A percentile compares a stretch with the other conserved stretches of the same genome.
phyloP scores from a whole-genome alignment of 2,888 invertebrate species.

The Petrolisthes cinctipes region DNA sequence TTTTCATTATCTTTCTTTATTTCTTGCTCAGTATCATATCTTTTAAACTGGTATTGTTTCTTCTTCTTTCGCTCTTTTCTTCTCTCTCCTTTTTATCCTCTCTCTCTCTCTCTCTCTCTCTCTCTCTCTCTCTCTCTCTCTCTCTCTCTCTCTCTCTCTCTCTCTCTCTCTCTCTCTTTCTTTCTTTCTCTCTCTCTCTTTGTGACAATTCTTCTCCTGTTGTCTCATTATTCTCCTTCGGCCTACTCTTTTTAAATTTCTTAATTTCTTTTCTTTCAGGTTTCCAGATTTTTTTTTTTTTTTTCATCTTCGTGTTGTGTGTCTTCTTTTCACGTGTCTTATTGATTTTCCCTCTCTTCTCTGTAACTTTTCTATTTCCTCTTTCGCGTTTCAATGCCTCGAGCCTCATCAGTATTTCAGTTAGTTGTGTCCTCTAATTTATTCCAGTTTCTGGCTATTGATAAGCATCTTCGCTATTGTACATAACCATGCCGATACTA shows the following conservation, averaged over 20 bases:
- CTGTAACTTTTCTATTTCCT: not conserved
- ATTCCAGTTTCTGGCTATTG: too few relatives aligned
- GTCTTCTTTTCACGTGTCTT: not conserved
- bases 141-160: constrained; percentile 24
- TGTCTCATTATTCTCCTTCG: not conserved
- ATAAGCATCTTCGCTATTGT: too few relatives aligned
- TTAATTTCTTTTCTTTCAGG: not conserved
- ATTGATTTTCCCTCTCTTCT: not conserved
- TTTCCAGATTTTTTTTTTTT: not conserved
- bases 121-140: constrained; percentile 16
- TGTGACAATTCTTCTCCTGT: not conserved
- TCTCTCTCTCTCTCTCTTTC: constrained; percentile 16
- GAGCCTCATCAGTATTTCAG: not conserved
- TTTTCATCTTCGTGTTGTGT: not conserved
- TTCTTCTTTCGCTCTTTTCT: not conserved
- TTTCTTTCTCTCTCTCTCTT: not conserved
- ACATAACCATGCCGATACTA: too few relatives aligned
- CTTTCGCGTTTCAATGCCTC: not conserved
- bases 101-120: not conserved
- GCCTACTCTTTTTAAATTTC: not conserved
- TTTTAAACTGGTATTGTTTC: not conserved
- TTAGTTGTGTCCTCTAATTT: too few relatives aligned
- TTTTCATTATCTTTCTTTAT: too few relatives aligned
- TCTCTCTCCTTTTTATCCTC: not conserved
- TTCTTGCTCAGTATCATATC: constrained; percentile 4